Evolutionary conservation across 2,888 invertebrate species (phyloP), one percentile per base, ranked within the genome.

Genomic region (Caprella mutica): DNA sequence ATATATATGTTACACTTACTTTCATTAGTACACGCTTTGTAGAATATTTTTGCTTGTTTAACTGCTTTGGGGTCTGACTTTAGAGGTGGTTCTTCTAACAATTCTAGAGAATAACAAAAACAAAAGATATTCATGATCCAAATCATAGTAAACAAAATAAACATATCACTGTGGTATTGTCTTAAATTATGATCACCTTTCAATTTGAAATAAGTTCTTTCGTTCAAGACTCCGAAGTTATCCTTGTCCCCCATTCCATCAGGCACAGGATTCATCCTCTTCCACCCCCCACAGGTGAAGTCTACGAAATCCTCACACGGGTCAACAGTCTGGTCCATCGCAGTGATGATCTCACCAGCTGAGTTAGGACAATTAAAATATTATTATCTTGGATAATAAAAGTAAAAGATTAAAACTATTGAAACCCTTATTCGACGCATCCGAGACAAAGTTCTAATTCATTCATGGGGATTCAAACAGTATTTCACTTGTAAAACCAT

Each of bases 281-380:
- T 23, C 60, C 60, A 60, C 12, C 60, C 60, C 3, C 56, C 60
- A 21, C 60, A 60, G 21, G 42, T 44, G 29, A 52, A 60, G 39
- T 51, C 29, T 5, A 38, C 48, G 51, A 60, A 60, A 40, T 60
- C 40, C 4, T 56, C 51, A 50, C 60, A 60, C 14, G 60, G 60
- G 6, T 46, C 46, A 17, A 44, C 56, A 6, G 23, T 29, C 19
- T 54, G 56, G 48, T 60, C 50, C 44, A 60, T 26, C 8, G 56
- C 48, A 14, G 39, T 46, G 23, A 60, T 23, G 52, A 60, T 56
- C 24, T 50, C 39, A 14, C 60, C 56, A n/a, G 50, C 60, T 59
- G 55, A 9, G 35, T 35, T 2, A 2, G 2, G n/a, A 35, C 1
- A 35, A 14, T n/a, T 35, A 35, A 35, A 35, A 35, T 12, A 35